Conservation (phyloP, 30 jellyfish, hydroid and myxozoan genomes). For the Hydractinia symbiolongicarpus region DNA sequence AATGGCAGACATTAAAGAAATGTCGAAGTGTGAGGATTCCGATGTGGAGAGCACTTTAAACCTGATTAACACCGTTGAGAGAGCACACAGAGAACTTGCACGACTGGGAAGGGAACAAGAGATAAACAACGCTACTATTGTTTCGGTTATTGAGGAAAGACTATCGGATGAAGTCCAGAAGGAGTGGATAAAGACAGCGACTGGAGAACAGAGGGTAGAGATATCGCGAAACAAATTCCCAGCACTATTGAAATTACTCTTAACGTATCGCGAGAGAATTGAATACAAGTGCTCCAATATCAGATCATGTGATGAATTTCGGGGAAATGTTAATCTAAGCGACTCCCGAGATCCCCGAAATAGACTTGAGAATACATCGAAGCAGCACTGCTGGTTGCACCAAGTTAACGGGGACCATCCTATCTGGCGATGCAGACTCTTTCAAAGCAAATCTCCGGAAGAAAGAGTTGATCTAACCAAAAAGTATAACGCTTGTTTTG, state of each 20-base stretch:
- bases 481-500: slow-evolving; percentile 28
- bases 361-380: background rate
- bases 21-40: slow-evolving; percentile 49
- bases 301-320: background rate
- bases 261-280: slow-evolving; percentile 1
- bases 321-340: no score
- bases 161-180: slow-evolving; percentile 54
- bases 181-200: slow-evolving; percentile 31
- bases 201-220: slow-evolving; percentile 33
- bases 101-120: slow-evolving; percentile 54
- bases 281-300: slow-evolving; percentile 8
- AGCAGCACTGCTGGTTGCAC: background rate
- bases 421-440: slow-evolving; percentile 3
- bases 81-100: slow-evolving; percentile 38
- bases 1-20: slow-evolving; percentile 50
- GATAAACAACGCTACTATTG: slow-evolving; percentile 54
- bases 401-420: slow-evolving; percentile 16
- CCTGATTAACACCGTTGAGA: slow-evolving; percentile 52
- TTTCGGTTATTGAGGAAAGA: slow-evolving; percentile 56
- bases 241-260: slow-evolving; percentile 9
- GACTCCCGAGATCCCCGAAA: background rate
- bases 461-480: no score
- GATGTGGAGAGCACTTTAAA: slow-evolving; percentile 59
- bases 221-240: slow-evolving; percentile 38
- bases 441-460: slow-evolving; percentile 4